Evolutionary conservation across 2,113 vertebrate genomes (phyloP), one percentile per base, ranked within the genome.

Genomic region (Phalacrocorax carbo): DNA sequence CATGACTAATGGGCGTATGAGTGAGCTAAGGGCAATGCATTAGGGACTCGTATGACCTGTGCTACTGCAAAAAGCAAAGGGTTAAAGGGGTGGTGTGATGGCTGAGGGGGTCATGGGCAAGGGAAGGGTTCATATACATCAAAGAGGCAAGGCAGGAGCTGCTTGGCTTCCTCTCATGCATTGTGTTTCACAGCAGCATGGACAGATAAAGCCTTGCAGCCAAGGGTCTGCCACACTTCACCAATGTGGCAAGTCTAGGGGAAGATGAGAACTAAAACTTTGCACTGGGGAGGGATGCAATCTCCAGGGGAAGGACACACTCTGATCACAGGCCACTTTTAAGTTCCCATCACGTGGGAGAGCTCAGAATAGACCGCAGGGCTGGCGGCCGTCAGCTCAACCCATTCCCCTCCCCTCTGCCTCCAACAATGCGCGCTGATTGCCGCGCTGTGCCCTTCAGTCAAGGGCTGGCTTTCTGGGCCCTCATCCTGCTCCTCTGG

Each of bases 381-480:
- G 86, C 88, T 93, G 79, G 57, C 13, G 11, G 83, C 80, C 12
- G 1, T 81, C 91, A 89, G 94, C 89, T 96, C 76, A 83, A 88
- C 57, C 73, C 3, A 18, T 64, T 92, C 86, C 73, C 95, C 93
- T 90, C 76, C 89, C 75, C 84, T 91, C 91, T 85, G 84, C 82
- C 84, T 85, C 84, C 88, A 91, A 96, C 95, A 97, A 95, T 94
- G 87, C 0, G 0, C 0, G 2, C 75, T 97, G 96, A 96, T 97
- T 97, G 94, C 97, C 1, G 26, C 2, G 0, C 88, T 0, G 2
- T 96, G 95, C 95, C 96, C 94, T 95, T 97, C 97, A 96, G 66
- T 94, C 96, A 96, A 97, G 93, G 93, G 94, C 96, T 95, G 95
- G 14, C 86, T 95, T 95, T 91, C 95, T 95, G 86, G 42, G 76